A percentile compares a stretch with the other conserved stretches of the same genome.
These are phyloP conservation scores for Colletes collaris DNA, from an alignment of 2,888 invertebrate species.

Conservation along the genomic window DNA sequence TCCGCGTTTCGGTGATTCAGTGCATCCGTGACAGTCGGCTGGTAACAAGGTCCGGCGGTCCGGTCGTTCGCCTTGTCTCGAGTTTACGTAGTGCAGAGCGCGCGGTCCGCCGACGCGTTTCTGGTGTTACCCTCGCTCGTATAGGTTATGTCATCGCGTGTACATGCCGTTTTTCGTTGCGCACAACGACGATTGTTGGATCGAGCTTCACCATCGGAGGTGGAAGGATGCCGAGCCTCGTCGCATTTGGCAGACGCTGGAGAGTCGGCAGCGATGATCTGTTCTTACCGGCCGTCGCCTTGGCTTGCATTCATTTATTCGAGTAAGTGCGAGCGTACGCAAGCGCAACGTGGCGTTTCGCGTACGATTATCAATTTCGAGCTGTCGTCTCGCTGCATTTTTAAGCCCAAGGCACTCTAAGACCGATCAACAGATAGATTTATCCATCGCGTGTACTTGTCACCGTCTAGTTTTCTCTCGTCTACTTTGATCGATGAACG, in stretches of 20 bases:
- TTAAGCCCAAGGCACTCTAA: background rate
- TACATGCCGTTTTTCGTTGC: constrained; percentile 5
- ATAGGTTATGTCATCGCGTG: constrained; percentile 59
- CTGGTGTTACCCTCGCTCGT: background rate
- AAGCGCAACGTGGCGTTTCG: background rate
- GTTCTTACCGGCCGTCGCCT: constrained; percentile 90
- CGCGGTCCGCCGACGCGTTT: background rate
- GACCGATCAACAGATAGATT: constrained; percentile 7
- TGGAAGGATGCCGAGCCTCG: constrained; percentile 90
- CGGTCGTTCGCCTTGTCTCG: constrained; percentile 38
- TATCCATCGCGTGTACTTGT: background rate
- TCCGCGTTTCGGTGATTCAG: constrained; percentile 49
- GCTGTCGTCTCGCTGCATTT: background rate
- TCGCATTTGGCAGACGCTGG: constrained; percentile 93
- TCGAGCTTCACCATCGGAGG: constrained; percentile 4
- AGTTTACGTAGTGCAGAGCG: background rate
- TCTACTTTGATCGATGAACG: constrained; percentile 20
- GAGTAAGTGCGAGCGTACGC: constrained; percentile 86
- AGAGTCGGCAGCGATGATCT: constrained; percentile 93
- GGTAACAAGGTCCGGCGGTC: constrained; percentile 30
- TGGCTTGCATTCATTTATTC: constrained; percentile 88
- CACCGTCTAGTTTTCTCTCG: background rate
- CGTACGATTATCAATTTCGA: background rate
- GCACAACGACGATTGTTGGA: constrained; percentile 24
- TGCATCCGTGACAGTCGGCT: constrained; percentile 43